These are phyloP conservation scores for Neodon shergylaensis DNA, from an alignment of 2,113 vertebrate species.

Conservation along the genomic window DNA sequence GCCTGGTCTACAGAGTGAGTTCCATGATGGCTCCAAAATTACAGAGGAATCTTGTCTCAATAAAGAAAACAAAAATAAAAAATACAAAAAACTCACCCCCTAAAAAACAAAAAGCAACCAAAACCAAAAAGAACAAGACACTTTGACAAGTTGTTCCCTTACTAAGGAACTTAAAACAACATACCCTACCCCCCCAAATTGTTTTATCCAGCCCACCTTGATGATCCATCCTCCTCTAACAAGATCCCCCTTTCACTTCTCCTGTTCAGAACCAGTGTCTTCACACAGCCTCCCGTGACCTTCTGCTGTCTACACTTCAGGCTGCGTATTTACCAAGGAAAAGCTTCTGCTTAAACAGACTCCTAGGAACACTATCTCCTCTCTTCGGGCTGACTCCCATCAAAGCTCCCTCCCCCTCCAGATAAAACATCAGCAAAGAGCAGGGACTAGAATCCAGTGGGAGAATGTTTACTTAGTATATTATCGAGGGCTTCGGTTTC, in stretches of 20 bases:
- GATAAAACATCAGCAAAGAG: not conserved
- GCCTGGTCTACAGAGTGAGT: not conserved
- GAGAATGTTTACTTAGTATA: not conserved
- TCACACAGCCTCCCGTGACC: not conserved
- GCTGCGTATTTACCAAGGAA: not conserved
- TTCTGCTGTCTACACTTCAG: not conserved
- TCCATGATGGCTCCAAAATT: not conserved
- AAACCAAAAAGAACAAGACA: not conserved
- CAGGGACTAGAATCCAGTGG: not conserved
- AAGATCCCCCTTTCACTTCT: not conserved
- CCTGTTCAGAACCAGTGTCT: not conserved
- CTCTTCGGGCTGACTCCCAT: conserved; percentile 6
- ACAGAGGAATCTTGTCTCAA: not conserved
- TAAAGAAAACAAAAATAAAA: not conserved
- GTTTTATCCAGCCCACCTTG: not conserved
- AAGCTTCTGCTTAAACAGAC: not conserved
- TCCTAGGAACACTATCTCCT: conserved; percentile 53
- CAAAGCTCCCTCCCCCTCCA: not conserved
- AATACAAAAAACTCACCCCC: too few species aligned
- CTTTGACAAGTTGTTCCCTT: too few species aligned
- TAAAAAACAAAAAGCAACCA: too few species aligned
- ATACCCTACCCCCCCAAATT: not conserved
- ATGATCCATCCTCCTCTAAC: not conserved
- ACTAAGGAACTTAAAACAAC: not conserved
- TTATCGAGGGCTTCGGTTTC: not conserved